Base-by-base conservation (phyloP, 2,797 vertebrate species). In the Acipenser oxyrinchus region DNA sequence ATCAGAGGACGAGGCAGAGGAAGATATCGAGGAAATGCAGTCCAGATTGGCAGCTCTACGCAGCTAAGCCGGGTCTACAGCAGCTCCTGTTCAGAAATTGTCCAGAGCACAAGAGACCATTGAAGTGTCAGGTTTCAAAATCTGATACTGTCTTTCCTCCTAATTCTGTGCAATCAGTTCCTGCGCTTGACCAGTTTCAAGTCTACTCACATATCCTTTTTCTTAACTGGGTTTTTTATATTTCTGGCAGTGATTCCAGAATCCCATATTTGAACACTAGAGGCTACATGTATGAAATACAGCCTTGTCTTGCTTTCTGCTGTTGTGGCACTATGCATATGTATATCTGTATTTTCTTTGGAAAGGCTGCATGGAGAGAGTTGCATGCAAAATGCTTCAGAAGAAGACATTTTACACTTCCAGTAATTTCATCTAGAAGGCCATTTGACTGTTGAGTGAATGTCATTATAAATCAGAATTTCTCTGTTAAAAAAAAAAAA, bases 11-110 rank as follows among this genome's bases (percentile, higher is more conserved):
- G 84, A 74, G 2, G 93, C 94, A 15, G 95, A 96, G 68, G 96
- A 98, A 13, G 94, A 96, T 74, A 92, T 99, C 9, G 97, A 97
- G 72, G 95, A 88, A 0, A 99, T 99, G 97, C 96, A 99, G 87
- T 93, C 95, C 0, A 90, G 97, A 8, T 61, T 99, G 72, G 95
- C 90, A 8, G 97, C 94, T 0, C 89, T 99, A 51, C 87, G 96
- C 60, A 99, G 96, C 89, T 99, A 91, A 86, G 81, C 37, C 4
- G 68, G 6, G 48, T 12, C 49, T 3, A 8, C 3, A 6, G 68
- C 60, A 37, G 37, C 37, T 4, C 37, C 37, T 4, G 37, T 37
- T 37, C 37, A 37, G 37, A 37, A 37, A 37, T 4, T 37, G 37
- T 37, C 37, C 37, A 37, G 37, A 4, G 37, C 37, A 1, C 37